Conservation (phyloP, 2,888 invertebrate genomes). For the Cacoxenus indagator region DNA sequence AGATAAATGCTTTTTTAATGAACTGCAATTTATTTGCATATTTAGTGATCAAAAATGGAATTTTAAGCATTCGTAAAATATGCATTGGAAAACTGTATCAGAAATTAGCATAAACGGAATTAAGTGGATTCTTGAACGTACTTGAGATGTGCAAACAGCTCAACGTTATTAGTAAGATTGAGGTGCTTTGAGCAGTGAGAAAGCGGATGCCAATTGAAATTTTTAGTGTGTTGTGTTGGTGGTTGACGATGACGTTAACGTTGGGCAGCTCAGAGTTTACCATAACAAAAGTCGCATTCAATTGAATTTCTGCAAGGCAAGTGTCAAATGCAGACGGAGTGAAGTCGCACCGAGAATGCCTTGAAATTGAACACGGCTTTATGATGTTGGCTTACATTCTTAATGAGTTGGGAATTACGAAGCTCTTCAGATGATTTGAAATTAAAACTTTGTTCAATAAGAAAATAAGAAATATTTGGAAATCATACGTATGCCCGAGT, state of each 20-base stretch:
- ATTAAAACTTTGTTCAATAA: no score
- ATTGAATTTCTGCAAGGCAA: constrained; percentile 12
- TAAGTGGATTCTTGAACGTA: background rate
- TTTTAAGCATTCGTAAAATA: background rate
- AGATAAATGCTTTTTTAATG: background rate
- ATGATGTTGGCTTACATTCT: no score
- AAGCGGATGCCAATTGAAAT: background rate
- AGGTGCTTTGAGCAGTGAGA: background rate
- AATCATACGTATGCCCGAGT: no score
- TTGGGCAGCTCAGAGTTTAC: background rate
- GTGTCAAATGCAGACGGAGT: background rate
- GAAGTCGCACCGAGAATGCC: background rate
- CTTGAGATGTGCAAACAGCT: background rate
- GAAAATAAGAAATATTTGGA: no score
- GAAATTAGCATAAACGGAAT: background rate
- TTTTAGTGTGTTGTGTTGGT: background rate
- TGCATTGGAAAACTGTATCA: background rate
- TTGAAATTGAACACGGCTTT: no score
- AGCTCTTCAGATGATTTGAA: no score
- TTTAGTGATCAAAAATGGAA: background rate
- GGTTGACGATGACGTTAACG: background rate
- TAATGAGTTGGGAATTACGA: no score
- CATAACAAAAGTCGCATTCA: constrained; percentile 3
- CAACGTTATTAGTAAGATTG: no score
- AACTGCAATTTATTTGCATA: constrained; percentile 17